Percentiles rank a stretch among this genome's conserved stretches.
phyloP scores from a whole-genome alignment of 2,888 invertebrate species.

The Spodoptera exigua region DNA sequence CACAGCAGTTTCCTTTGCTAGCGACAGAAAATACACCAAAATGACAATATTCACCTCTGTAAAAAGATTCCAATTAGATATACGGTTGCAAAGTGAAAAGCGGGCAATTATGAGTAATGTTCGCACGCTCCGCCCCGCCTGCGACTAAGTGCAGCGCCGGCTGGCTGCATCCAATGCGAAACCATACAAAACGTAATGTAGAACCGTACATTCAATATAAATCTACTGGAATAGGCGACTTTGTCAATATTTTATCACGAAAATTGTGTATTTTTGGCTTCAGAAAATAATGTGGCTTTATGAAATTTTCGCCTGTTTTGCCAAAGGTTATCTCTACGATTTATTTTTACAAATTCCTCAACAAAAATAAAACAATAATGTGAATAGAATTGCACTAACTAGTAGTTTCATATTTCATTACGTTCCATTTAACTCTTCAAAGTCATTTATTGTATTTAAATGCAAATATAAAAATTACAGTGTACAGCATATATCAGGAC shows the following conservation, averaged over 20 bases:
- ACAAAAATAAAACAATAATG: too few relatives aligned
- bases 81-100: conserved; percentile 51
- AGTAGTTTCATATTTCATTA: too few relatives aligned
- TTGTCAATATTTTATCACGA: conserved; percentile 14
- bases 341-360: too few relatives aligned
- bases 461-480: too few relatives aligned
- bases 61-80: conserved; percentile 49
- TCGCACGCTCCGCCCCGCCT: conserved; percentile 62
- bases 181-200: conserved; percentile 55
- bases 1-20: not conserved
- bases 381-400: too few relatives aligned
- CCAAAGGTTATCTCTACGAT: too few relatives aligned
- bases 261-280: not conserved
- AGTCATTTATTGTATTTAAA: too few relatives aligned
- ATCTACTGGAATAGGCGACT: conserved; percentile 43
- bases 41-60: conserved; percentile 11
- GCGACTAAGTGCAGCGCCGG: conserved; percentile 62
- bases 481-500: too few relatives aligned
- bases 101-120: conserved; percentile 62
- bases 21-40: conserved; percentile 8
- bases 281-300: too few relatives aligned
- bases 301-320: too few relatives aligned
- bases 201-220: conserved; percentile 42
- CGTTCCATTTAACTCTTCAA: too few relatives aligned
- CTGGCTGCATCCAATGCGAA: conserved; percentile 54